Conservation (phyloP, 2,888 invertebrate genomes). For the Lapara coniferarum region DNA sequence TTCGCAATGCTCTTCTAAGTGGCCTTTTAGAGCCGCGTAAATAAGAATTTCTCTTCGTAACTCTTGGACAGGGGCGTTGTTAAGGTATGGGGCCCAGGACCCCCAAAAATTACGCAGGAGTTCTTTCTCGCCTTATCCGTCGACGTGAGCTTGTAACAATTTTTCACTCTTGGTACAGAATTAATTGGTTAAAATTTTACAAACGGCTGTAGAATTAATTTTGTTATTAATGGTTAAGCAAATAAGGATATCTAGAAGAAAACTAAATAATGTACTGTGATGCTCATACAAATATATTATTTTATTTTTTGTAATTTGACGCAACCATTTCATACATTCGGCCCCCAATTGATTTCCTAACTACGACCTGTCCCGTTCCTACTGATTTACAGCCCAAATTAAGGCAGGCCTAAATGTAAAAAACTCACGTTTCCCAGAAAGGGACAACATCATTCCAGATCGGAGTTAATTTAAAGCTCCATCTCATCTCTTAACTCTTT, state of each 20-base stretch:
- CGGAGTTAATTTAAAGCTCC: conserved; percentile 40
- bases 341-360: neutral
- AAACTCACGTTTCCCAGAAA: conserved; percentile 15
- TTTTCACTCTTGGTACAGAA: too few species aligned
- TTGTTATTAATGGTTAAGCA: too few species aligned
- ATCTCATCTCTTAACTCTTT: conserved; percentile 43
- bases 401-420: conserved; percentile 27
- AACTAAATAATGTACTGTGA: too few species aligned
- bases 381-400: conserved; percentile 31
- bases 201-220: too few species aligned
- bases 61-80: conserved; percentile 30
- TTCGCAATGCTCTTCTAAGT: conserved; percentile 47
- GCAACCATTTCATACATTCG: neutral
- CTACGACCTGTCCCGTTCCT: conserved; percentile 1
- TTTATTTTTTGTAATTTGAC: neutral
- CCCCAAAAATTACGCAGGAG: too few species aligned
- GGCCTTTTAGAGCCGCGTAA: conserved; percentile 60
- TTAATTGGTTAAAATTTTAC: too few species aligned
- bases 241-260: too few species aligned
- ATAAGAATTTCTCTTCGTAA: conserved; percentile 71
- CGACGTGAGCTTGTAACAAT: too few species aligned
- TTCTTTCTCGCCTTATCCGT: too few species aligned
- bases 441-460: conserved; percentile 34
- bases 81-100: neutral
- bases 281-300: neutral